Conservation (phyloP, 1,140 invertebrate genomes). For the Bilobella aurantiaca region DNA sequence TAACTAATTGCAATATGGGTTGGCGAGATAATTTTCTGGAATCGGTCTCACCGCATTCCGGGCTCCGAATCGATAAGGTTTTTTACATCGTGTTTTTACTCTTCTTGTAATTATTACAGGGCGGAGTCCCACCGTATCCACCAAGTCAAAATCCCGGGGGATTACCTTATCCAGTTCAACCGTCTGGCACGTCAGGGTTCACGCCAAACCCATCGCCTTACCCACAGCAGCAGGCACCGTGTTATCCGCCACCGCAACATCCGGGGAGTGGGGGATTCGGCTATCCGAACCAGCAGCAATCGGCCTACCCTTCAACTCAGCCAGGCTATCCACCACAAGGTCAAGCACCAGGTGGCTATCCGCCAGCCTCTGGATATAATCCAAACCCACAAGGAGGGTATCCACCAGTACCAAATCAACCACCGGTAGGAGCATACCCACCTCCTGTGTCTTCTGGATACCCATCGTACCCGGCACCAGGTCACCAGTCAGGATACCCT, state of each 20-base stretch:
- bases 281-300: background rate
- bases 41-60: background rate
- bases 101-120: background rate
- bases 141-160: background rate
- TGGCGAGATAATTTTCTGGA: background rate
- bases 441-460: too few relatives aligned
- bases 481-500: background rate
- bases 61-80: background rate
- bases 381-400: background rate
- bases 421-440: background rate
- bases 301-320: background rate
- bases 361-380: background rate
- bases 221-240: background rate
- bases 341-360: background rate
- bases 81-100: background rate
- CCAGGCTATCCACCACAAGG: conserved; percentile 3
- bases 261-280: background rate
- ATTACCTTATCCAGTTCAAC: background rate
- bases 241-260: background rate
- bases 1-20: background rate
- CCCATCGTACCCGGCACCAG: too few relatives aligned
- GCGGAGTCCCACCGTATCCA: background rate
- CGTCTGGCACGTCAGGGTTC: background rate
- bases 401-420: background rate
- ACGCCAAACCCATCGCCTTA: background rate